phyloP scores from a whole-genome alignment of 2,113 vertebrate genomes.

The Xiphophorus hellerii region DNA sequence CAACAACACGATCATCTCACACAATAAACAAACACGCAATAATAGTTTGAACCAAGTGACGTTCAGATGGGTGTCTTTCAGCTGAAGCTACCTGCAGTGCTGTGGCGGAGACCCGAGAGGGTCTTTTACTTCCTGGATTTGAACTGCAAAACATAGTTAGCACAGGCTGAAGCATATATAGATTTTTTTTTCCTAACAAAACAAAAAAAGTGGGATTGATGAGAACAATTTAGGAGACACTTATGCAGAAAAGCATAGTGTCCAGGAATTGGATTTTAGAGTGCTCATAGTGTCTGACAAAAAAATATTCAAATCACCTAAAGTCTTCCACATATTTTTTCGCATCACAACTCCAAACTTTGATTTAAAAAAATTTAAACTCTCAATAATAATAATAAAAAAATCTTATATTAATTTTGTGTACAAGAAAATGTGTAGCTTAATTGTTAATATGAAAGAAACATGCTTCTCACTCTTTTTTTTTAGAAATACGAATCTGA shows the following conservation, averaged over 20 bases:
- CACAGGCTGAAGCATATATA: not conserved
- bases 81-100: conserved; percentile 3
- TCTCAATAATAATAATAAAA: too few species aligned
- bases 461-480: not conserved
- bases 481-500: not conserved
- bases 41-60: conserved; percentile 2
- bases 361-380: too few species aligned
- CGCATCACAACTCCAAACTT: too few species aligned
- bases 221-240: not conserved
- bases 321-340: too few species aligned
- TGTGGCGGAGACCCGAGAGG: conserved; percentile 1
- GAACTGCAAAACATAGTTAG: not conserved
- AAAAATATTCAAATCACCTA: too few species aligned
- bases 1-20: not conserved
- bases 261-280: not conserved
- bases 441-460: not conserved
- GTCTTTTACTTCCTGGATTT: conserved; percentile 18
- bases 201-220: not conserved
- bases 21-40: conserved; percentile 1
- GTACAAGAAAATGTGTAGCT: too few species aligned
- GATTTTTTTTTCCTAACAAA: not conserved
- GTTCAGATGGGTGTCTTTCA: not conserved
- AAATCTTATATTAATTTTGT: too few species aligned
- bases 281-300: too few species aligned
- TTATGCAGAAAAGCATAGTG: not conserved